A percentile compares a stretch with the other conserved stretches of the same genome.
Evolutionary conservation across 2,888 invertebrate genomes (phyloP).

Genomic region (Glaucopsyche alexis): DNA sequence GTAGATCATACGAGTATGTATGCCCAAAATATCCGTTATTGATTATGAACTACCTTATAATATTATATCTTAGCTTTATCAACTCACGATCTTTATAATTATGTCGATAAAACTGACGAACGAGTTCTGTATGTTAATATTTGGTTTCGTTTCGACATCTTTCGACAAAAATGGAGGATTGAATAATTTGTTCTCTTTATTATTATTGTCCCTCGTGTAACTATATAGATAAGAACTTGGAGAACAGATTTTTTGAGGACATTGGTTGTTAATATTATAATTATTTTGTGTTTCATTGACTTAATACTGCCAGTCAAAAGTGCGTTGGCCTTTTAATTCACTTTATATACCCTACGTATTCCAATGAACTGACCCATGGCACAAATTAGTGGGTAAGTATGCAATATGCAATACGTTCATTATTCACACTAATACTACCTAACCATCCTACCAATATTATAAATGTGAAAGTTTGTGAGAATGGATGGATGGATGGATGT

Average conservation of each 20-base stretch:
- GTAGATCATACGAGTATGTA: no score
- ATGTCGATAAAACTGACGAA: conserved; percentile 26
- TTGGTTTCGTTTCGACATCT: conserved; percentile 22
- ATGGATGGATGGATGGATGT: no score
- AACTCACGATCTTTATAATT: background rate
- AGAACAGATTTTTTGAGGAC: background rate
- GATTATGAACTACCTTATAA: no score
- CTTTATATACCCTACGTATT: no score
- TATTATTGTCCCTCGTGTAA: background rate
- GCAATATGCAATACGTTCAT: no score
- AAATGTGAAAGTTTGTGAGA: no score
- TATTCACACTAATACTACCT: no score
- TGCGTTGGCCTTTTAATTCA: no score
- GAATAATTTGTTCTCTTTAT: conserved; percentile 2
- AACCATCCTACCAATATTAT: no score
- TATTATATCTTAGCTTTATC: background rate
- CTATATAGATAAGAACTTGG: background rate
- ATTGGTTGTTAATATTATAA: background rate
- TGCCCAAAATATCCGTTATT: no score
- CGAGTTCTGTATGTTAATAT: conserved; percentile 28
- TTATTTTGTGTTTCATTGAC: background rate
- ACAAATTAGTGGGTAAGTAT: no score
- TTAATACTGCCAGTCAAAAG: background rate
- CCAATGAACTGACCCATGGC: no score
- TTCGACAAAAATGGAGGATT: background rate